phyloP scores from a whole-genome alignment of 2,113 vertebrate genomes.

The Zapornia atra region DNA sequence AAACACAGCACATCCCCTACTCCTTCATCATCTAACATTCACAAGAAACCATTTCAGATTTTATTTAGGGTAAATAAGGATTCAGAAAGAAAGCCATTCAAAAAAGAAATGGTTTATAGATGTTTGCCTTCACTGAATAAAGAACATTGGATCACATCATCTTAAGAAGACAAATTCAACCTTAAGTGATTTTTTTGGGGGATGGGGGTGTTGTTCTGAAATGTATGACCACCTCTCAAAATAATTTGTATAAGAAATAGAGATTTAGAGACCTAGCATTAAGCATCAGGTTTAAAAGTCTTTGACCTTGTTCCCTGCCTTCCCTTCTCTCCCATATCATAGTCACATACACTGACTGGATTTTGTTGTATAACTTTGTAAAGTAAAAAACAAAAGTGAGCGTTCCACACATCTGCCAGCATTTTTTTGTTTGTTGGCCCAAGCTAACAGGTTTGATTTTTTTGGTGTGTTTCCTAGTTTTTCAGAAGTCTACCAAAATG shows the following conservation, averaged over 20 bases:
- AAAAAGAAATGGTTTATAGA: neutral
- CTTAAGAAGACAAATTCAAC: neutral
- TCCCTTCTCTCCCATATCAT: neutral
- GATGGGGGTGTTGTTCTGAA: neutral
- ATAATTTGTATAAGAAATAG: neutral
- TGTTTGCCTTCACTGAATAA: neutral
- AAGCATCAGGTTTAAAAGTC: neutral
- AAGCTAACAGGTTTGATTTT: neutral
- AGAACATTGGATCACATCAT: neutral
- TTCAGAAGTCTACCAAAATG: conserved; percentile 8
- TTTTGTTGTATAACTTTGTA: neutral
- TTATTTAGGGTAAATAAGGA: neutral
- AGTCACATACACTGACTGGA: neutral
- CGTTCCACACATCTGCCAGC: neutral
- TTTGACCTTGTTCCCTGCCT: neutral
- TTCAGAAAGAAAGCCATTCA: neutral
- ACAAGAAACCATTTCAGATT: neutral
- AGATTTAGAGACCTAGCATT: neutral
- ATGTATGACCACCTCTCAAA: neutral
- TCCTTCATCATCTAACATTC: neutral
- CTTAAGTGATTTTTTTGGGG: neutral
- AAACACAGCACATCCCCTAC: neutral
- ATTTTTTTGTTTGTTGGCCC: conserved; percentile 12
- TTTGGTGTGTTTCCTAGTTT: neutral
- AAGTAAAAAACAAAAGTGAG: neutral